A percentile compares a stretch with the other conserved stretches of the same genome.
Evolutionary conservation across 2,888 invertebrate species (phyloP).

Genomic region (Callimorpha dominula): DNA sequence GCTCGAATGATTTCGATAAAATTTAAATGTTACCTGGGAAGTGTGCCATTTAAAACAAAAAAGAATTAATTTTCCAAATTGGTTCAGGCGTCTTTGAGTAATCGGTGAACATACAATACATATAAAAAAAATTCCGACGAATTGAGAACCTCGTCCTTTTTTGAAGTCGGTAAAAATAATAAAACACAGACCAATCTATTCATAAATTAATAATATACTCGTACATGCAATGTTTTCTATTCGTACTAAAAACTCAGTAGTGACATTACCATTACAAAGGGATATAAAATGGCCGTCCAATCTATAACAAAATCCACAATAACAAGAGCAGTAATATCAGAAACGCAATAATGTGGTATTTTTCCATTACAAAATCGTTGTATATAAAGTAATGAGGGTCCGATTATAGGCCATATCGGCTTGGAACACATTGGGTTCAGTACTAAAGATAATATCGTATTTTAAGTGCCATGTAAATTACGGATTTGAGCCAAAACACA

Average conservation of each 20-base stretch:
- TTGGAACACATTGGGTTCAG: slow-evolving; percentile 56
- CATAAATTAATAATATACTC: not conserved
- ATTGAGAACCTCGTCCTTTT: too few species aligned
- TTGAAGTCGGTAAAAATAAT: not conserved
- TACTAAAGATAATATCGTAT: slow-evolving; percentile 64
- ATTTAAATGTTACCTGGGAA: too few species aligned
- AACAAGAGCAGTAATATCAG: slow-evolving; percentile 35
- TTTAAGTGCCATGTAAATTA: slow-evolving; percentile 68
- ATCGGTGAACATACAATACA: too few species aligned
- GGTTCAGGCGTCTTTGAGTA: too few species aligned
- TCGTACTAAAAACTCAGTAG: slow-evolving; percentile 8
- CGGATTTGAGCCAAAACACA: slow-evolving; percentile 60
- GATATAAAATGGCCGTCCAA: slow-evolving; percentile 29
- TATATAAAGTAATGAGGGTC: slow-evolving; percentile 63
- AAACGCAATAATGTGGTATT: slow-evolving; percentile 50
- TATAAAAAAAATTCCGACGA: too few species aligned
- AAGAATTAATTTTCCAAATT: too few species aligned
- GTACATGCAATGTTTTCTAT: not conserved
- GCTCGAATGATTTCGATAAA: too few species aligned
- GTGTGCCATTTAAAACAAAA: too few species aligned
- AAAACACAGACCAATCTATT: not conserved
- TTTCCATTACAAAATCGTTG: slow-evolving; percentile 58
- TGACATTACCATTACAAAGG: slow-evolving; percentile 12
- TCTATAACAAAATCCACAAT: slow-evolving; percentile 35
- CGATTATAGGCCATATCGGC: slow-evolving; percentile 58